Evolutionary conservation across 2,797 vertebrate genomes (phyloP), one percentile per base, ranked within the genome.

Genomic region (Rhabdomys pumilio): DNA sequence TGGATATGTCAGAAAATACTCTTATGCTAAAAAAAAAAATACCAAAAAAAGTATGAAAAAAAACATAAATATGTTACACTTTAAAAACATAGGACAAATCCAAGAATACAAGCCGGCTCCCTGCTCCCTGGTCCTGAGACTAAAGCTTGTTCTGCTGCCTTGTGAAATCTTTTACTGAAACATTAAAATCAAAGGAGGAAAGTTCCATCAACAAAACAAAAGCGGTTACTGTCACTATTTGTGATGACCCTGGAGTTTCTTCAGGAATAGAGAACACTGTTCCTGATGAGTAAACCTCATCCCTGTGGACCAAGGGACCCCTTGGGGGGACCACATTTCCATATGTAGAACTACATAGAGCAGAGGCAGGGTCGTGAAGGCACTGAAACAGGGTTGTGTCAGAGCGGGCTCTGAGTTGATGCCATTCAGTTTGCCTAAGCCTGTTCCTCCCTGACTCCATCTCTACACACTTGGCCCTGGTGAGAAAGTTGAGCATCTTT

Each of bases 11-110:
- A n/a, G 3, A 75, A 90, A 24, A 91, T 91, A 83, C 59, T 61
- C 86, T 75, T 19, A 10, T 82, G 22, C 19, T 89, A 34, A 94
- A 44, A 34, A 94, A 94, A 90, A 88, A 95, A 86, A 31, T 31
- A 69, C 4, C 4, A 29, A 6, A 31, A 15, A 17, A 69, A n/a
- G 13, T n/a, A 69, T 69, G 67, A 19, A 19, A n/a, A n/a, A 69
- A 69, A 69, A 5, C 67, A 69, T n/a, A 17, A 69, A n/a, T n/a
- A n/a, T 69, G 67, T 69, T n/a, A 69, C n/a, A 6, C 6, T 19
- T 69, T 14, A 67, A 67, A 65, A 65, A 57, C 55, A 47, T 47
- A 55, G 53, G 53, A 55, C 53, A 47, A 24, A 96, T 76, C 79
- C 50, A 8, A 67, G 59, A 91, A 65, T 10, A 92, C 77, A 95